A percentile compares a stretch with the other conserved stretches of the same genome.
These are phyloP conservation scores for Colistium nudipinnis DNA, from an alignment of 2,113 vertebrate species.

Conservation along the genomic window DNA sequence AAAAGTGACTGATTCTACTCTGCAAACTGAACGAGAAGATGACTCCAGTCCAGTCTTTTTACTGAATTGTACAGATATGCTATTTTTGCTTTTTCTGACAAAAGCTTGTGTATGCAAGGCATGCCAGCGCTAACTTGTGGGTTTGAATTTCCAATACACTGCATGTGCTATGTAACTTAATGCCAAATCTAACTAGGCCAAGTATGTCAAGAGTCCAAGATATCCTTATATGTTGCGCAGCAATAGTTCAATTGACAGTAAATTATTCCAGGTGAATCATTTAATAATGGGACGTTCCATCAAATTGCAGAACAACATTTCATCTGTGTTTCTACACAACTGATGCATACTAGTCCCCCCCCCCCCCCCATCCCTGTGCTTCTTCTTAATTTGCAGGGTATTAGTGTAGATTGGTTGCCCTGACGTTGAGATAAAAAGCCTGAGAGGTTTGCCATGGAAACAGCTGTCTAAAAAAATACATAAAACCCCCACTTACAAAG, in stretches of 20 bases:
- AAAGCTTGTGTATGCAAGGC: conserved; percentile 43
- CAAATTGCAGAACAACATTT: conserved; percentile 18
- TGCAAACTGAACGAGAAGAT: neutral
- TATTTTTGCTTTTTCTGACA: conserved; percentile 46
- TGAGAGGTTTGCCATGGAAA: conserved; percentile 65
- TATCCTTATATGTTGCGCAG: conserved; percentile 25
- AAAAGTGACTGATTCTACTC: conserved; percentile 17
- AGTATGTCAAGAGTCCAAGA: conserved; percentile 45
- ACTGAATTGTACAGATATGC: conserved; percentile 1
- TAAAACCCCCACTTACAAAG: conserved; percentile 33
- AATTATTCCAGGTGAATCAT: conserved; percentile 42
- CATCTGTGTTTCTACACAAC: conserved; percentile 7
- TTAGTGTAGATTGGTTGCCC: conserved; percentile 68
- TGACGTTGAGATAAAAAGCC: conserved; percentile 72
- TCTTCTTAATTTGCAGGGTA: conserved; percentile 59
- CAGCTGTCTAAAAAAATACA: conserved; percentile 69
- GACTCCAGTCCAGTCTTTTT: neutral
- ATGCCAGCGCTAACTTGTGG: conserved; percentile 36
- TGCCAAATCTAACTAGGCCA: conserved; percentile 53
- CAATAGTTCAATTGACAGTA: conserved; percentile 36
- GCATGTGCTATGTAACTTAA: conserved; percentile 45
- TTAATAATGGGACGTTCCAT: conserved; percentile 10
- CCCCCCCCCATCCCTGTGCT: conserved; percentile 1
- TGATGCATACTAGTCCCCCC: conserved; percentile 10
- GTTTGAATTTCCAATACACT: conserved; percentile 50